phyloP scores from a whole-genome alignment of 2,888 invertebrate genomes.

The Lomographa bimaculata region DNA sequence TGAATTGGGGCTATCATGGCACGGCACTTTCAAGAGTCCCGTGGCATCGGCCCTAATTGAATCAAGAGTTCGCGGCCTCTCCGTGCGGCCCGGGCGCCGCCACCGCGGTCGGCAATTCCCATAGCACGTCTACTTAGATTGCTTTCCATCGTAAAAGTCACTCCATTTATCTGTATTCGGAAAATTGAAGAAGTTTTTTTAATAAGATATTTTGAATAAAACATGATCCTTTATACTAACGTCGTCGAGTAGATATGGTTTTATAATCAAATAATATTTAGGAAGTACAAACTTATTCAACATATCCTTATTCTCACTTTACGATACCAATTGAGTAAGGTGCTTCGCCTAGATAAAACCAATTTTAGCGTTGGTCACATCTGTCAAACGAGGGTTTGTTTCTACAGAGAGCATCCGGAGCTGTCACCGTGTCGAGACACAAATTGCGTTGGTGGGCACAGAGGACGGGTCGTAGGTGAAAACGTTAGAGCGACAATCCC shows the following conservation, averaged over 20 bases:
- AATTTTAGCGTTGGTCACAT: conserved; percentile 18
- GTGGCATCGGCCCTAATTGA: conserved; percentile 68
- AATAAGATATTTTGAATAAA: not conserved
- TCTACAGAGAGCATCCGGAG: conserved; percentile 24
- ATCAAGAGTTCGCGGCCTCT: conserved; percentile 56
- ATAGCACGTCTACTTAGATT: conserved; percentile 71
- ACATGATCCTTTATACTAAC: no score
- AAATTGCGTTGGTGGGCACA: conserved; percentile 50
- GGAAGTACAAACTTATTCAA: no score
- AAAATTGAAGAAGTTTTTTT: conserved; percentile 17
- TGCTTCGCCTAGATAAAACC: conserved; percentile 7
- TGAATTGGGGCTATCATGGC: conserved; percentile 20
- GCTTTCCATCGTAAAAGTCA: conserved; percentile 45
- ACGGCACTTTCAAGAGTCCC: conserved; percentile 41
- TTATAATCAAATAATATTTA: no score
- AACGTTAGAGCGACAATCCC: conserved; percentile 80
- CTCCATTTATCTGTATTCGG: conserved; percentile 22
- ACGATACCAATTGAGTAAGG: no score
- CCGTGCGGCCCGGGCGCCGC: conserved; percentile 42
- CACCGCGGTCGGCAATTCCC: conserved; percentile 60
- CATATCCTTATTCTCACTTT: no score
- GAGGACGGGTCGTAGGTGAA: conserved; percentile 71
- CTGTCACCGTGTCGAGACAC: conserved; percentile 45
- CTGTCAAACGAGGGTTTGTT: conserved; percentile 17
- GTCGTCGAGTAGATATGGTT: no score